Conservation (phyloP, 2,113 vertebrate genomes). For the Oryzias woworae region DNA sequence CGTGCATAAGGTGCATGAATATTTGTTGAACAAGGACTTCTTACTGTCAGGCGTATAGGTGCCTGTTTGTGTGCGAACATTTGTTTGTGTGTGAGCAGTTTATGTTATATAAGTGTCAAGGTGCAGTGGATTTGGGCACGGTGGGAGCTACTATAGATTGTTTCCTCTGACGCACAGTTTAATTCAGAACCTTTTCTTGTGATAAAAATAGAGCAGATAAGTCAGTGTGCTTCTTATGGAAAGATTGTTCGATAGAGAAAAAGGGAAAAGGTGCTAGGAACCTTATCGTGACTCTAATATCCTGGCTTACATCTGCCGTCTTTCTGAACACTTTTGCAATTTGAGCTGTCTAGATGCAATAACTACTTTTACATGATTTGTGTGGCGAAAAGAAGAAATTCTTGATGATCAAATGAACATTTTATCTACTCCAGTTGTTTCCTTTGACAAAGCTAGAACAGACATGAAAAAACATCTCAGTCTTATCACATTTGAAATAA, state of each 20-base stretch:
- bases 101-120: slow-evolving; percentile 58
- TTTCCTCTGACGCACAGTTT: slow-evolving; percentile 31
- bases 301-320: not conserved
- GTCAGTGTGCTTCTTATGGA: slow-evolving; percentile 10
- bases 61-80: slow-evolving; percentile 18
- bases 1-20: not conserved
- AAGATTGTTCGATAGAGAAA: not conserved
- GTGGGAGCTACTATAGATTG: slow-evolving; percentile 49
- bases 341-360: too few relatives aligned
- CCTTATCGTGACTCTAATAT: not conserved
- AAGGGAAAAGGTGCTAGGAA: not conserved
- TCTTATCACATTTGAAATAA: too few relatives aligned
- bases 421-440: too few relatives aligned
- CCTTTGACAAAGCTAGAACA: too few relatives aligned
- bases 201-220: slow-evolving; percentile 16
- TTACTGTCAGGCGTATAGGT: slow-evolving; percentile 13
- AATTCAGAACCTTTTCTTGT: slow-evolving; percentile 9
- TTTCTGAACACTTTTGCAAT: not conserved
- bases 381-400: too few relatives aligned
- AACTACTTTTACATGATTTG: too few relatives aligned
- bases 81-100: slow-evolving; percentile 20
- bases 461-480: too few relatives aligned
- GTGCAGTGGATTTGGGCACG: slow-evolving; percentile 40
- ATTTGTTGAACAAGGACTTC: not conserved
- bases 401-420: too few relatives aligned